Evolutionary conservation across 2,888 invertebrate species (phyloP).

Genomic region (Argynnis bischoffii): DNA sequence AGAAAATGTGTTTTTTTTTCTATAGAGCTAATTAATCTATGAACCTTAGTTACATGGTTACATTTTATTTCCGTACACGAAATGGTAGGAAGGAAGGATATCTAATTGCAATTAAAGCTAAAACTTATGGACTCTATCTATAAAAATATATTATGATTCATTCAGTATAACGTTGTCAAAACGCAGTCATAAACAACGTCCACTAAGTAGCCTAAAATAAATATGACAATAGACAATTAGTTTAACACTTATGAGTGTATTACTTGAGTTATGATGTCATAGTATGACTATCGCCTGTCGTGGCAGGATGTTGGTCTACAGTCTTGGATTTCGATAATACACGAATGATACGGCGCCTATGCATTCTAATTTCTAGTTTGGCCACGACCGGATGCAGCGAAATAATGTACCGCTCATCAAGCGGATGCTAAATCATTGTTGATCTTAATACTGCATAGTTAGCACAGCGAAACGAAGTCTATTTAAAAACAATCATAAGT

Average conservation of each 20-base stretch:
- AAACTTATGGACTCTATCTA: no score
- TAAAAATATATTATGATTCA: no score
- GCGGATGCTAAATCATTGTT: constrained; percentile 15
- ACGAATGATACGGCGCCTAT: constrained; percentile 37
- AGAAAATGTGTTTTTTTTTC: no score
- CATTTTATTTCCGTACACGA: no score
- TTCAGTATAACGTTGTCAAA: no score
- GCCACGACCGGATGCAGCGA: constrained; percentile 22
- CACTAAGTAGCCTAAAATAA: not conserved
- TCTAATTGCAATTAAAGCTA: no score
- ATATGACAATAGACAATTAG: constrained; percentile 23
- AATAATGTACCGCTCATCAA: constrained; percentile 9
- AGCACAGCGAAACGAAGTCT: no score
- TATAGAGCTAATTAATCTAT: no score
- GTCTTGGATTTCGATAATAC: constrained; percentile 50
- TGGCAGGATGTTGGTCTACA: constrained; percentile 60
- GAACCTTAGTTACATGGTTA: no score
- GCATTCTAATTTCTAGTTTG: constrained; percentile 26
- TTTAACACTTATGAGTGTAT: constrained; percentile 32
- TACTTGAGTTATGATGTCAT: constrained; percentile 33
- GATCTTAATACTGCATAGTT: constrained; percentile 1
- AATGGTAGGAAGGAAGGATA: no score
- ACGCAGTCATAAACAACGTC: no score
- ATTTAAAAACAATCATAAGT: no score
- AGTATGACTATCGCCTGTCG: constrained; percentile 48